Evolutionary conservation across 1,140 invertebrate species (phyloP).

Genomic region (Penaeus chinensis): DNA sequence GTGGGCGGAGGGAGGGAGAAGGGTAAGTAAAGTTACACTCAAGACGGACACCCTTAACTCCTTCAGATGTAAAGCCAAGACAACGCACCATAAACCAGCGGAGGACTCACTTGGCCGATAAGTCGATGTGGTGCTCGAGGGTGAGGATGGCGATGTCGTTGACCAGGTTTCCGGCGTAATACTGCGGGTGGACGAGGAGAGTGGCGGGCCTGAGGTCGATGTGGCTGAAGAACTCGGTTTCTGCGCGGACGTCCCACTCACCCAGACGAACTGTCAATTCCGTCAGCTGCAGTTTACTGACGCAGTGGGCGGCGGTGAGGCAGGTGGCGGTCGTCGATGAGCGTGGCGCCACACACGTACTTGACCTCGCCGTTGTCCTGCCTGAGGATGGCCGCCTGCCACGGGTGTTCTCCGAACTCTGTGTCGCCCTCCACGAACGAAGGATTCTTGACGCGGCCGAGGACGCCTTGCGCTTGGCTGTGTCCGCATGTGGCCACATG

Average conservation of each 20-base stretch:
- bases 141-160: conserved; percentile 88
- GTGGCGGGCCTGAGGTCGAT: conserved; percentile 85
- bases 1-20: conserved; percentile 76
- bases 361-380: conserved; percentile 89
- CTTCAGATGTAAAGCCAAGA: neutral
- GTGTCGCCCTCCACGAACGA: conserved; percentile 79
- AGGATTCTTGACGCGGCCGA: conserved; percentile 66
- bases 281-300: conserved; percentile 73
- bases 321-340: conserved; percentile 82
- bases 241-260: conserved; percentile 95
- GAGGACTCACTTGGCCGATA: conserved; percentile 72
- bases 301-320: conserved; percentile 86
- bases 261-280: conserved; percentile 87
- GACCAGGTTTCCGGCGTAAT: conserved; percentile 89
- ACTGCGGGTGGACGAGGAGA: conserved; percentile 87
- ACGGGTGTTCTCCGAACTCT: conserved; percentile 91
- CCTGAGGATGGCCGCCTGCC: conserved; percentile 91
- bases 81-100: neutral
- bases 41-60: neutral
- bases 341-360: conserved; percentile 79
- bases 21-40: neutral
- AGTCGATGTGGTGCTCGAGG: conserved; percentile 82
- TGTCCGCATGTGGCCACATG: conserved; percentile 61
- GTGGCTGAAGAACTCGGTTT: conserved; percentile 93
- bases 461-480: conserved; percentile 65